phyloP scores from a whole-genome alignment of 2,797 vertebrate genomes.

The Eutrigla gurnardus region DNA sequence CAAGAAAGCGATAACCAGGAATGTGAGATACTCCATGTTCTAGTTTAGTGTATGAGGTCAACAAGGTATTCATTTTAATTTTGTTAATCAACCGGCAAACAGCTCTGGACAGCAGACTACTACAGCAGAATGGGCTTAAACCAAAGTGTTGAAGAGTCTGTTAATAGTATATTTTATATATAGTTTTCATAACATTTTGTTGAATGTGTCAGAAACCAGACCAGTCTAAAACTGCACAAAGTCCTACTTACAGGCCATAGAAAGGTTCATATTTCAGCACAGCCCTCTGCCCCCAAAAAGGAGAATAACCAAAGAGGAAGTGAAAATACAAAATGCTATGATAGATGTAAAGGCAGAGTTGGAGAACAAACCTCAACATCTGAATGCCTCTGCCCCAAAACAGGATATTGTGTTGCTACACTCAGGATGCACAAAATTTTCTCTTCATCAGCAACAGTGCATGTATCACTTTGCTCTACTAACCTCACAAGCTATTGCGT shows the following conservation, averaged over 20 bases:
- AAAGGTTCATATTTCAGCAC: constrained; percentile 51
- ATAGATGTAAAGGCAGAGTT: constrained; percentile 61
- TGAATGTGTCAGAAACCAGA: neutral
- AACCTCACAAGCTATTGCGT: neutral
- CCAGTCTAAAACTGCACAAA: neutral
- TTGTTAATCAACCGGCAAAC: neutral
- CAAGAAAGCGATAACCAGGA: neutral
- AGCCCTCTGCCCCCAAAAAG: constrained; percentile 33
- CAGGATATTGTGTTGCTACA: constrained; percentile 75
- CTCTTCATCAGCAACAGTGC: constrained; percentile 59
- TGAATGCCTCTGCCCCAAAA: constrained; percentile 51
- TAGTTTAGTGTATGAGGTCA: neutral
- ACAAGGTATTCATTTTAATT: neutral
- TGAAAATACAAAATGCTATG: constrained; percentile 76
- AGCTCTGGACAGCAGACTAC: neutral
- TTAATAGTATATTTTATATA: neutral
- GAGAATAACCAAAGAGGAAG: constrained; percentile 72
- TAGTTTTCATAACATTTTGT: neutral
- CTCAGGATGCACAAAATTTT: constrained; percentile 62
- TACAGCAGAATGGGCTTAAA: neutral
- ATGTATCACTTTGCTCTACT: constrained; percentile 25
- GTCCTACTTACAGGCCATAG: neutral
- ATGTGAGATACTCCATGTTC: neutral
- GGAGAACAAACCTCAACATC: constrained; percentile 54
- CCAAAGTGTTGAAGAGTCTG: neutral